phyloP scores from a whole-genome alignment of 2,113 vertebrate genomes.

The Osmerus mordax region DNA sequence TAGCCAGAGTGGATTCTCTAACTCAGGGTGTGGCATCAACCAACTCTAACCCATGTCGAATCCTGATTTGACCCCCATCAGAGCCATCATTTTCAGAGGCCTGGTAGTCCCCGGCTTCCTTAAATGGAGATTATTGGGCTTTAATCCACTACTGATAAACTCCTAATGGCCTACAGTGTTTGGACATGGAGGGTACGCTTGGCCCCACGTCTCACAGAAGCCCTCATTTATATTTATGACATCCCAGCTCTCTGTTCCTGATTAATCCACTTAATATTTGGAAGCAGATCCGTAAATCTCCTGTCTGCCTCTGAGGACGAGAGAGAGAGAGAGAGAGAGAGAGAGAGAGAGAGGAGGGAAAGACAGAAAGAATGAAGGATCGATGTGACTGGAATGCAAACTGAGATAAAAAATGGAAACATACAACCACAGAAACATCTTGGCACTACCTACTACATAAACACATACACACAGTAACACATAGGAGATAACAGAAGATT shows the following conservation, averaged over 20 bases:
- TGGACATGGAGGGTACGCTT: conserved; percentile 45
- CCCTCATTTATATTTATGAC: conserved; percentile 71
- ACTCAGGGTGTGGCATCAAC: too few relatives aligned
- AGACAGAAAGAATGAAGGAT: conserved; percentile 14
- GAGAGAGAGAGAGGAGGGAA: conserved; percentile 30
- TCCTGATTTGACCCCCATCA: conserved; percentile 55
- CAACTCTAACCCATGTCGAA: conserved; percentile 48
- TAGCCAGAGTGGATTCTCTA: too few relatives aligned
- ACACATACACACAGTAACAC: background rate
- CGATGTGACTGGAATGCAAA: conserved; percentile 59
- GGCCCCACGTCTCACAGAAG: conserved; percentile 41
- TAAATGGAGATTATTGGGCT: conserved; percentile 57
- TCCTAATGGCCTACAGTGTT: conserved; percentile 46
- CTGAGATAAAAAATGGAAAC: conserved; percentile 36
- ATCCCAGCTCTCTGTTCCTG: conserved; percentile 60
- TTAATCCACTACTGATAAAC: conserved; percentile 60
- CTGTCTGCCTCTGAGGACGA: conserved; percentile 45
- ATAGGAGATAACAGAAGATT: too few relatives aligned
- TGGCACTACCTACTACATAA: background rate
- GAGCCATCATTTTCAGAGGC: conserved; percentile 55
- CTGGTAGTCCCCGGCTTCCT: conserved; percentile 42
- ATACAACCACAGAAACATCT: background rate
- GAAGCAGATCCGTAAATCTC: conserved; percentile 59
- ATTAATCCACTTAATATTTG: conserved; percentile 72
- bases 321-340: conserved; percentile 30